phyloP scores from a whole-genome alignment of 2,113 vertebrate genomes.

The Rutilus rutilus region DNA sequence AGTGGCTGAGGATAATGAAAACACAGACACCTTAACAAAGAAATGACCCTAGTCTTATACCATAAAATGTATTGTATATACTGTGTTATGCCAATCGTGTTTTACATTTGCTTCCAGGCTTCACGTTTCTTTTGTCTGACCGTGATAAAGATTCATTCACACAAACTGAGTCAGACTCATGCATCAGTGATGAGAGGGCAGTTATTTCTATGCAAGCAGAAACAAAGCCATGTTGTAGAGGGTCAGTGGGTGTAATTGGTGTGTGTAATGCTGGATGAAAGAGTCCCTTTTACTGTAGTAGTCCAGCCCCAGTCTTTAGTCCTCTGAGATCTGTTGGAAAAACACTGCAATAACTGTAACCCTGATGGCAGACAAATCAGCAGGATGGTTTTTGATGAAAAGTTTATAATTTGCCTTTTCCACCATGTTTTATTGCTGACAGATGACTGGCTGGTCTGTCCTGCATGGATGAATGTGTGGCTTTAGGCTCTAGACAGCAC shows the following conservation, averaged over 20 bases:
- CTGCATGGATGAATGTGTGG: slow-evolving; percentile 42
- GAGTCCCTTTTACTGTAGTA: slow-evolving; percentile 36
- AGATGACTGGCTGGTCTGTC: slow-evolving; percentile 24
- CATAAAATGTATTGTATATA: background rate
- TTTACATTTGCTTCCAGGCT: background rate
- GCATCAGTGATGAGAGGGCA: background rate
- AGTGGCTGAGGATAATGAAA: background rate
- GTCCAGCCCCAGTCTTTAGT: slow-evolving; percentile 18
- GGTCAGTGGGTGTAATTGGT: slow-evolving; percentile 55
- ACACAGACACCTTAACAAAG: background rate
- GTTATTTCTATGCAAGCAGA: background rate
- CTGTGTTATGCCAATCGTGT: background rate
- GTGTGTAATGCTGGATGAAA: slow-evolving; percentile 58
- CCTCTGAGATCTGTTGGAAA: slow-evolving; percentile 35
- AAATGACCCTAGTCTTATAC: background rate
- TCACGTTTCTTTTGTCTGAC: background rate
- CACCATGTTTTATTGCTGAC: background rate
- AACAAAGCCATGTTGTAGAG: slow-evolving; percentile 48
- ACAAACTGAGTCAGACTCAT: background rate
- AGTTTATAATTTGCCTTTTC: slow-evolving; percentile 40
- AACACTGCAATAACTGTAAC: slow-evolving; percentile 28
- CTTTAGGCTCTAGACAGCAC: background rate
- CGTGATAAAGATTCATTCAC: background rate
- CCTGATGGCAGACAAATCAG: slow-evolving; percentile 21
- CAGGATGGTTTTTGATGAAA: slow-evolving; percentile 25